phyloP scores from a whole-genome alignment of 1,140 invertebrate genomes.

The Macrostomum lignano region DNA sequence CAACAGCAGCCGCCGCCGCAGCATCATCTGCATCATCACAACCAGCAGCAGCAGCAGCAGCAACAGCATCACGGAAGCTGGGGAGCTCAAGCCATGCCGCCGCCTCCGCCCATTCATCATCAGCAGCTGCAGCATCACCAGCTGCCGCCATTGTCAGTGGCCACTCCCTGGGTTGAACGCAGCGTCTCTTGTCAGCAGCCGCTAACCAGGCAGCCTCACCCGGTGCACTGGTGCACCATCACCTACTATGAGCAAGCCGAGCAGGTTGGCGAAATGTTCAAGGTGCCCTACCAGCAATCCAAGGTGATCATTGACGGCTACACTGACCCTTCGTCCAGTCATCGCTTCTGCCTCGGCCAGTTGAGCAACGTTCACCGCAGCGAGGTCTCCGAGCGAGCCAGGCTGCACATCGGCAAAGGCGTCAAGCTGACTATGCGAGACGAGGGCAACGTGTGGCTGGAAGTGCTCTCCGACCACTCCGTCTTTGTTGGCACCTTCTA shows the following conservation, averaged over 20 bases:
- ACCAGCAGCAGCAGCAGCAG: too few species aligned
- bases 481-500: slow-evolving; percentile 97
- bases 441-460: slow-evolving; percentile 82
- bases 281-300: slow-evolving; percentile 67
- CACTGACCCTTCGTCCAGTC: slow-evolving; percentile 63
- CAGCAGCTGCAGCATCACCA: too few species aligned
- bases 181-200: too few species aligned
- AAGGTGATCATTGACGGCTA: slow-evolving; percentile 88
- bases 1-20: too few species aligned
- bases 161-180: too few species aligned
- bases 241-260: slow-evolving; percentile 93
- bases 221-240: slow-evolving; percentile 95
- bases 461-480: slow-evolving; percentile 78
- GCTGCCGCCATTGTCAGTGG: too few species aligned
- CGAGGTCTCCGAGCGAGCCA: slow-evolving; percentile 12
- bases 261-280: slow-evolving; percentile 86
- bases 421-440: slow-evolving; percentile 65
- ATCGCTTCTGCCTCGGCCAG: slow-evolving; percentile 69
- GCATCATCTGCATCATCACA: too few species aligned
- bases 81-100: too few species aligned
- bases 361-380: slow-evolving; percentile 78
- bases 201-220: slow-evolving; percentile 17
- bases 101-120: too few species aligned
- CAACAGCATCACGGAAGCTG: too few species aligned
- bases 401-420: slow-evolving; percentile 59